phyloP scores from a whole-genome alignment of 2,113 vertebrate genomes.

The Rhizomys pruinosus region DNA sequence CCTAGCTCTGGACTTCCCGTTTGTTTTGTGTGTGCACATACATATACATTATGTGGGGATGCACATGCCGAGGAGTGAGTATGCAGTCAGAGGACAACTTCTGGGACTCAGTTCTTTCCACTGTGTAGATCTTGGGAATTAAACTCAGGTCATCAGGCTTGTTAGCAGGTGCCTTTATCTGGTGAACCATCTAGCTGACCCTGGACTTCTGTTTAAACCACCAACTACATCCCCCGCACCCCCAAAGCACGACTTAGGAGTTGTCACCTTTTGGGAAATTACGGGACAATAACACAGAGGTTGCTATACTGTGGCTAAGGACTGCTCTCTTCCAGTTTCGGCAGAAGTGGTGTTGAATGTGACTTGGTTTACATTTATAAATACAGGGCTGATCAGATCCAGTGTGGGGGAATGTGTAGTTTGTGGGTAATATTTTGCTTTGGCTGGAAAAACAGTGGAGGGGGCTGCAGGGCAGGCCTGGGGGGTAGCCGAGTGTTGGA shows the following conservation, averaged over 20 bases:
- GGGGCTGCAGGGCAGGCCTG: neutral
- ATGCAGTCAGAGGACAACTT: neutral
- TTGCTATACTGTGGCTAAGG: accelerated
- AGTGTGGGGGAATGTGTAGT: neutral
- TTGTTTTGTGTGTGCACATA: neutral
- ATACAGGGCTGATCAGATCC: accelerated
- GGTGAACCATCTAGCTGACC: neutral
- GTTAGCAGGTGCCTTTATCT: neutral
- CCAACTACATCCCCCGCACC: no score
- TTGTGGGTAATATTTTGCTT: neutral
- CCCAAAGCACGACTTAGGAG: accelerated
- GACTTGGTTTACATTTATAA: accelerated
- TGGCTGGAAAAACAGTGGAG: neutral
- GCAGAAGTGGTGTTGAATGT: neutral
- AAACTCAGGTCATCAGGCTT: neutral
- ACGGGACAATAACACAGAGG: neutral
- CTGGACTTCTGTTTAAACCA: neutral
- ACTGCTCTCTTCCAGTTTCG: neutral
- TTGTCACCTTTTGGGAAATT: neutral
- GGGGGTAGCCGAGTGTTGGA: neutral
- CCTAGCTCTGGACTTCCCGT: neutral
- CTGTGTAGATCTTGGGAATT: neutral
- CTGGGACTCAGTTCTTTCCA: neutral
- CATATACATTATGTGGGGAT: neutral
- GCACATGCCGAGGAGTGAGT: neutral